These are phyloP conservation scores for Nannoperca obscura DNA, from an alignment of 2,797 vertebrate species.

Conservation along the genomic window DNA sequence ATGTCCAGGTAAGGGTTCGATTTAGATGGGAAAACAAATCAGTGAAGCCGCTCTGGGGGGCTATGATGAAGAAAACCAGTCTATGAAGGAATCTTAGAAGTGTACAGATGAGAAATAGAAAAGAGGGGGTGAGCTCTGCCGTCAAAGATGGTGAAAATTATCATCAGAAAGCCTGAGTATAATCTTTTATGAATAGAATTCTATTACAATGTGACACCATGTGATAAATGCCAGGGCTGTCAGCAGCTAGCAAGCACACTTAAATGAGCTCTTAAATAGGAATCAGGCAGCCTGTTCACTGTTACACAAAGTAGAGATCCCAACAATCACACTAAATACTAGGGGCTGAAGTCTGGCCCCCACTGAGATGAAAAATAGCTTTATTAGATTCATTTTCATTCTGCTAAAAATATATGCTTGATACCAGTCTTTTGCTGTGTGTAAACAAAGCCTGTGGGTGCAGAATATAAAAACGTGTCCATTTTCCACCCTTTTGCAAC, in stretches of 20 bases:
- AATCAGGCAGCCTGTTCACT: constrained; percentile 70
- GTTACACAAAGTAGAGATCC: constrained; percentile 66
- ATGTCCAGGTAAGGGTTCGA: constrained; percentile 51
- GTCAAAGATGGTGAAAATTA: constrained; percentile 80
- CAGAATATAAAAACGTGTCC: constrained; percentile 2
- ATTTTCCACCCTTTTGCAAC: constrained; percentile 27
- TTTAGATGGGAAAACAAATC: constrained; percentile 48
- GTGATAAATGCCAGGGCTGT: constrained; percentile 79
- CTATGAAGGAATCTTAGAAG: constrained; percentile 59
- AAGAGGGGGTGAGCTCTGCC: constrained; percentile 45
- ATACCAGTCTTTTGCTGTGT: constrained; percentile 25
- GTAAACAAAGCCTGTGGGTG: constrained; percentile 28
- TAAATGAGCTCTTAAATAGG: constrained; percentile 79
- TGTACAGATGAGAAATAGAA: constrained; percentile 50
- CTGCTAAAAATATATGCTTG: constrained; percentile 44
- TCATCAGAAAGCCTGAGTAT: constrained; percentile 80
- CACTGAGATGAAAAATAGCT: constrained; percentile 62
- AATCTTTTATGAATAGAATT: constrained; percentile 84
- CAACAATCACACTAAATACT: constrained; percentile 57
- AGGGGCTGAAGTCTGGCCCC: constrained; percentile 40
- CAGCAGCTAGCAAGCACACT: constrained; percentile 72
- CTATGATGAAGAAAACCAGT: constrained; percentile 33
- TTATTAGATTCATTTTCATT: constrained; percentile 59
- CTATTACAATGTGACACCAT: constrained; percentile 79
- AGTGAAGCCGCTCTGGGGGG: constrained; percentile 34